Conservation (phyloP, 2,888 invertebrate genomes). For the Caenorhabditis imperialis region DNA sequence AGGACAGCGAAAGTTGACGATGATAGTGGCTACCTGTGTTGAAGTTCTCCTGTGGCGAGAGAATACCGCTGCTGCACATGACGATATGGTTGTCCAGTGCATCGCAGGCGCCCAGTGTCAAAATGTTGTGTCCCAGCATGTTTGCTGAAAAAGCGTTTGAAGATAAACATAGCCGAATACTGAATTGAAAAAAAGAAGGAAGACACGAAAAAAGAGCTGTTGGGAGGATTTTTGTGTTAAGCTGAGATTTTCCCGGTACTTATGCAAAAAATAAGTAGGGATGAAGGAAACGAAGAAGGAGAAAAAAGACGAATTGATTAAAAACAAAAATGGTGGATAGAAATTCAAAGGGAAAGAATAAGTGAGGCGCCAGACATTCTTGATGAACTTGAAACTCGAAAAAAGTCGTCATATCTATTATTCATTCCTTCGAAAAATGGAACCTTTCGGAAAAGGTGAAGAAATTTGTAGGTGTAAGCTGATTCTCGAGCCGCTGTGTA, state of each 20-base stretch:
- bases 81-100: conserved; percentile 47
- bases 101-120: conserved; percentile 46
- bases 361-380: conserved; percentile 19
- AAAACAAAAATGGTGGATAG: conserved; percentile 3
- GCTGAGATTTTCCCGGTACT: conserved; percentile 8
- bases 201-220: not conserved
- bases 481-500: conserved; percentile 37
- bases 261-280: not conserved
- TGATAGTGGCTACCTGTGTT: conserved; percentile 25
- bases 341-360: conserved; percentile 4
- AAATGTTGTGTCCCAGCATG: conserved; percentile 50
- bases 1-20: conserved; percentile 10
- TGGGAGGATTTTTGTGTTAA: conserved; percentile 4
- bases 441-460: conserved; percentile 1
- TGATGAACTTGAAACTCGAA: conserved; percentile 19
- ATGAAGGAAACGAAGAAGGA: not conserved
- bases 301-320: conserved; percentile 19
- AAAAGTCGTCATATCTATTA: conserved; percentile 21
- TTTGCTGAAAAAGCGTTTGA: conserved; percentile 41
- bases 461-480: conserved; percentile 20
- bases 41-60: conserved; percentile 41
- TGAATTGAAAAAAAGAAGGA: conserved; percentile 1
- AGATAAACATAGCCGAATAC: conserved; percentile 43
- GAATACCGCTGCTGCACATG: conserved; percentile 47
- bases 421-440: conserved; percentile 15